Percentiles rank a stretch among this genome's conserved stretches.
These are phyloP conservation scores for Paralinhomoeus sp. DNA, from an alignment of 2,888 invertebrate genomes.

Conservation along the genomic window DNA sequence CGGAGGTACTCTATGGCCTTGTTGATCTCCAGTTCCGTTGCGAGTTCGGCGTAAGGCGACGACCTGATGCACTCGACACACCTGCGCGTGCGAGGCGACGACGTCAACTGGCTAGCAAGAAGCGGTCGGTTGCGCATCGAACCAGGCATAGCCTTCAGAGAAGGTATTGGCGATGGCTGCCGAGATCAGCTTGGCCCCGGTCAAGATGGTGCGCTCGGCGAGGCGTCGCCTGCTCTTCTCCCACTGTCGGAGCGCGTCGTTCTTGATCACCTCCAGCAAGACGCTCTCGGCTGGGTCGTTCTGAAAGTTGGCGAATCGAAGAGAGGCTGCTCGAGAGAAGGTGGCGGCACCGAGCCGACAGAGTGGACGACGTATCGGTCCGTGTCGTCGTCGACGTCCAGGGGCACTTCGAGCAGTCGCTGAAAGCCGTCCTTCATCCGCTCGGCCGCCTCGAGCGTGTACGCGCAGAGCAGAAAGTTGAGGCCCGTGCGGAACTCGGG, in stretches of 20 bases:
- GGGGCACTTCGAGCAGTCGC: slow-evolving; percentile 61
- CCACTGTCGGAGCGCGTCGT: slow-evolving; percentile 48
- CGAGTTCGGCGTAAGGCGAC: slow-evolving; percentile 57
- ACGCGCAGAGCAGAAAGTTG: slow-evolving; percentile 46
- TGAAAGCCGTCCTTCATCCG: slow-evolving; percentile 79
- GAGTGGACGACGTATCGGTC: slow-evolving; percentile 37
- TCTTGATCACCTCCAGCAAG: slow-evolving; percentile 48
- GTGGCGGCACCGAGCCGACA: too few species aligned
- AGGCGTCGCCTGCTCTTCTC: slow-evolving; percentile 35
- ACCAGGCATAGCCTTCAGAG: slow-evolving; percentile 37
- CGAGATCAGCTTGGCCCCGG: slow-evolving; percentile 65
- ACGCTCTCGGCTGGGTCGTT: slow-evolving; percentile 38
- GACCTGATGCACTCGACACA: slow-evolving; percentile 75
- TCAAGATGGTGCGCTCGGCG: slow-evolving; percentile 57
- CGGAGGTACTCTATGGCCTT: slow-evolving; percentile 63
- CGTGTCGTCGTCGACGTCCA: slow-evolving; percentile 50
- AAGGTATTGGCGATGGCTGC: slow-evolving; percentile 47
- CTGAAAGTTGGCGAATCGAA: too few species aligned
- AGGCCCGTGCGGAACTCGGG: slow-evolving; percentile 54
- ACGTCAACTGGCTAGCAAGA: neutral
- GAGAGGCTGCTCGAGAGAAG: too few species aligned
- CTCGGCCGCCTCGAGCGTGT: slow-evolving; percentile 37
- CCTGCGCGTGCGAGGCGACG: too few species aligned
- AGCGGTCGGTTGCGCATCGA: neutral
- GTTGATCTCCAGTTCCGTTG: slow-evolving; percentile 67